These are phyloP conservation scores for human DNA, from an alignment of 2,113 vertebrate genomes.

Conservation along the genomic window DNA sequence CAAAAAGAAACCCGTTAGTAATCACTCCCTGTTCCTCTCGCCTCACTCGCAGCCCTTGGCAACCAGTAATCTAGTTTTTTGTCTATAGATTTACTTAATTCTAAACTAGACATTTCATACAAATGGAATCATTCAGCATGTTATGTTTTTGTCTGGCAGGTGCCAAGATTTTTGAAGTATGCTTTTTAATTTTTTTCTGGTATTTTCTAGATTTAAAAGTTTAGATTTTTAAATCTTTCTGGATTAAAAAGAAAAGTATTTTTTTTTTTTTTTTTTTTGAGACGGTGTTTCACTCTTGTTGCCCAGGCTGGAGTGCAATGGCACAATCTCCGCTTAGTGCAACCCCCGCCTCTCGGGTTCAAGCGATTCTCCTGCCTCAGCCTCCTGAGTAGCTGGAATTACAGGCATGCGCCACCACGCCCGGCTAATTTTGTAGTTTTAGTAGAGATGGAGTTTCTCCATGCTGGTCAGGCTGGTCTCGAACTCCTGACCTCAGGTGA, in stretches of 20 bases:
- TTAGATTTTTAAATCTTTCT: conserved; percentile 23
- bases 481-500: too few relatives aligned
- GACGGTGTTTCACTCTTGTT: too few relatives aligned
- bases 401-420: too few relatives aligned
- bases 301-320: too few relatives aligned
- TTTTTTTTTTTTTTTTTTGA: not conserved
- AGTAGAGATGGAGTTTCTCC: too few relatives aligned
- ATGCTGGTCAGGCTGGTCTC: too few relatives aligned
- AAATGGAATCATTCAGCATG: not conserved
- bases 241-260: not conserved
- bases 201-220: conserved; percentile 6
- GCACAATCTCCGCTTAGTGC: too few relatives aligned
- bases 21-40: not conserved
- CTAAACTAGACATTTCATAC: not conserved
- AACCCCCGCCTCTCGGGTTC: too few relatives aligned
- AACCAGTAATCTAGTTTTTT: not conserved
- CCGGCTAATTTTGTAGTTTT: too few relatives aligned
- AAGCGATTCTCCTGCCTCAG: too few relatives aligned
- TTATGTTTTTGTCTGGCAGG: not conserved
- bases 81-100: not conserved
- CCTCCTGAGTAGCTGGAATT: too few relatives aligned
- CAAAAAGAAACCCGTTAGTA: not conserved
- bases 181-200: not conserved
- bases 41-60: not conserved
- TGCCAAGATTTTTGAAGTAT: not conserved